Conservation (phyloP, 1,140 invertebrate genomes). For the Apis mellifera region DNA sequence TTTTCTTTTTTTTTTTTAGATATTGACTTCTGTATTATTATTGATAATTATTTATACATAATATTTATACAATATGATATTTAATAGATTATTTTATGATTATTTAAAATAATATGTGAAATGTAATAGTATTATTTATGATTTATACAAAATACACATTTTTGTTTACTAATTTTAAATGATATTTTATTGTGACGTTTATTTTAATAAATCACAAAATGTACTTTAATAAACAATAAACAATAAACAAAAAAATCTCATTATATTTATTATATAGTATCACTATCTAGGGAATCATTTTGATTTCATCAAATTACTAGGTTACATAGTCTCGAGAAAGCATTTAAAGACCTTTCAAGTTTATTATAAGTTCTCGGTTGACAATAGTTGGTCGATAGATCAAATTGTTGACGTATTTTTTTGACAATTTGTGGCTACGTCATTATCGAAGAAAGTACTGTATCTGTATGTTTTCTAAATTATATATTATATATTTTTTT, state of each 20-base stretch:
- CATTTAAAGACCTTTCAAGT: neutral
- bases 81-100: no score
- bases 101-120: no score
- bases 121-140: no score
- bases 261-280: neutral
- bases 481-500: neutral
- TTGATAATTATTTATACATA: no score
- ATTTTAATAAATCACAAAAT: neutral
- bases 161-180: no score
- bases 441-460: neutral
- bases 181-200: neutral
- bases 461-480: conserved; percentile 24
- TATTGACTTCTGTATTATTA: neutral
- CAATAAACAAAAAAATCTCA: no score
- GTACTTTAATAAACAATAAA: neutral
- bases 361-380: neutral
- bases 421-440: conserved; percentile 11
- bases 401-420: conserved; percentile 38
- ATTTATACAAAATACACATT: no score
- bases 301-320: neutral
- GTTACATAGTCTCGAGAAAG: neutral
- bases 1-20: neutral
- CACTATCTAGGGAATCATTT: conserved; percentile 1
- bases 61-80: no score
- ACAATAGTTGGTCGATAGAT: conserved; percentile 35